These are phyloP conservation scores for Cremastinae sp. DNA, from an alignment of 2,888 invertebrate species.

Conservation along the genomic window DNA sequence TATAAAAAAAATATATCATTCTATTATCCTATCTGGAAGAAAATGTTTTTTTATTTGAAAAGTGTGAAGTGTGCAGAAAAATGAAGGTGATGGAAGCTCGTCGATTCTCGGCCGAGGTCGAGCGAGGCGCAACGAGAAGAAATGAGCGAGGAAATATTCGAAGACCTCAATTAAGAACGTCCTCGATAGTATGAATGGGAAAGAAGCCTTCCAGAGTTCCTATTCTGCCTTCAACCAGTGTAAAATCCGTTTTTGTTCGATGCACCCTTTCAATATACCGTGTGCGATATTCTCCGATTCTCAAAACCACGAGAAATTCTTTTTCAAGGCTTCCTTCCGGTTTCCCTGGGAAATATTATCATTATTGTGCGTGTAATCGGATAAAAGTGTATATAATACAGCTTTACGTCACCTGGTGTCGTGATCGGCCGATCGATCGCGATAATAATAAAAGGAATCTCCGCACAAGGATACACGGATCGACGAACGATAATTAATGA, in stretches of 20 bases:
- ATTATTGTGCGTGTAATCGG: constrained; percentile 17
- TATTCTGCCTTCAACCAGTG: constrained; percentile 3
- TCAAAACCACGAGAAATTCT: constrained; percentile 50
- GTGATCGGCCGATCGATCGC: constrained; percentile 29
- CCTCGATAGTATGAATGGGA: constrained; percentile 45
- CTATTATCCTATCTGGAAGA: too few relatives aligned
- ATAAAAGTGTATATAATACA: constrained; percentile 8
- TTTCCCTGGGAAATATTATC: constrained; percentile 34
- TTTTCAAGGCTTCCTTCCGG: constrained; percentile 56
- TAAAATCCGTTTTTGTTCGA: neutral
- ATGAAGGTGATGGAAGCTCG: constrained; percentile 15
- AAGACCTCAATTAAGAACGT: constrained; percentile 46
- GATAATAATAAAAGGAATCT: constrained; percentile 5
- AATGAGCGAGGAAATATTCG: constrained; percentile 35
- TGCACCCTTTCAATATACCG: constrained; percentile 16
- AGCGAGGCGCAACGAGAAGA: constrained; percentile 34
- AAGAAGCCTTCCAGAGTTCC: constrained; percentile 22
- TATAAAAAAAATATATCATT: too few relatives aligned
- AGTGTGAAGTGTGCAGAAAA: constrained; percentile 6
- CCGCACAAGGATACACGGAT: constrained; percentile 33
- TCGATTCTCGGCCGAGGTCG: constrained; percentile 39
- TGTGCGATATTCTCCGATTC: neutral
- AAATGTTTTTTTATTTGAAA: too few relatives aligned
- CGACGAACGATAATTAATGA: constrained; percentile 47
- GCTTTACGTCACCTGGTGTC: constrained; percentile 17